Evolutionary conservation across 2,113 vertebrate species (phyloP), one percentile per base, ranked within the genome.

Genomic region (Scomber colias): DNA sequence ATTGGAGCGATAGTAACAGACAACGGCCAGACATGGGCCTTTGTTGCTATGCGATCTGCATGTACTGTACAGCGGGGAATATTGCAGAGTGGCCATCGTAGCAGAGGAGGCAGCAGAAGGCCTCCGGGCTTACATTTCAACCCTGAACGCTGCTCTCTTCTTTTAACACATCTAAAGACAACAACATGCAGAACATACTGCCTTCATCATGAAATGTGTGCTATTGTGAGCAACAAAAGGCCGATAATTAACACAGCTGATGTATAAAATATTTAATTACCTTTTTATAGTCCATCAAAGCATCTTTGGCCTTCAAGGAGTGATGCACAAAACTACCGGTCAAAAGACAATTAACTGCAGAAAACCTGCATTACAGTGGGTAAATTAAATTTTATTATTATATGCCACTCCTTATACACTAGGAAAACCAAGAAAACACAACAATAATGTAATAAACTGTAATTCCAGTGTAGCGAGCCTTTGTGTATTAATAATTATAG

Each of bases 41-140:
- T 88, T 88, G 90, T 91, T 92, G 84, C 92, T 84, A 87, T 87
- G 86, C 51, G 40, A 83, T 84, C 77, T 82, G 77, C 83, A 77
- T 82, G 84, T 71, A 61, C 51, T 13, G 65, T 64, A 76, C 73
- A 15, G 71, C 16, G 69, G 70, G 61, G 76, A 83, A 78, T 53
- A 78, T 54, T 71, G 62, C 65, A 84, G 72, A 49, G 56, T 35
- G 56, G 55, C 75, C 80, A 65, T 14, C 50, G 46, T 45, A 31
- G 56, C 44, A 54, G 11, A 73, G 31, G 27, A 62, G 51, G 44
- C 68, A 68, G 71, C 21, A 21, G 55, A 78, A 84, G 85, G 83
- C 87, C 87, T 77, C 48, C n/a, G 4, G 17, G 11, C 21, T 57
- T 54, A 46, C n/a, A 62, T 44, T 72, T 63, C 35, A 40, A 40